Evolutionary conservation across 2,113 vertebrate genomes (phyloP).

Genomic region (Natator depressus): DNA sequence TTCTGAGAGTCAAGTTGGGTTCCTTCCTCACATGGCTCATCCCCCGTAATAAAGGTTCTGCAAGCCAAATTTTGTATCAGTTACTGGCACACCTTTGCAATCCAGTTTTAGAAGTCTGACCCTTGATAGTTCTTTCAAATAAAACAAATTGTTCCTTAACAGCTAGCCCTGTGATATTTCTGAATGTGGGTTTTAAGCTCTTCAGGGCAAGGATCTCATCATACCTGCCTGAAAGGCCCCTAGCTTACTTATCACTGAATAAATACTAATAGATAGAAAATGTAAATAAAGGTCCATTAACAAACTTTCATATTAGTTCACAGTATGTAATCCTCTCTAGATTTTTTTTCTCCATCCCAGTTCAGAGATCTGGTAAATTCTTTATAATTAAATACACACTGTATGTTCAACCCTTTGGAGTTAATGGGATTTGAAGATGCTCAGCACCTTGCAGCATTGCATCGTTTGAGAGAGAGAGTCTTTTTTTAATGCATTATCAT

Average conservation of each 20-base stretch:
- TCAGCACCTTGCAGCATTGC: not conserved
- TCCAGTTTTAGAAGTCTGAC: not conserved
- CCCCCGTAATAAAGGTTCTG: conserved; percentile 21
- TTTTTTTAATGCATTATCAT: not conserved
- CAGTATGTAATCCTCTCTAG: not conserved
- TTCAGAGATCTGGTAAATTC: not conserved
- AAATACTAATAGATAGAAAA: not conserved
- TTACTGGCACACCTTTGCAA: not conserved
- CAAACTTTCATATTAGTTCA: not conserved
- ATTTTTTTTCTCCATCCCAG: not conserved
- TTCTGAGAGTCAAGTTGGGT: not conserved
- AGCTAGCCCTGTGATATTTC: not conserved
- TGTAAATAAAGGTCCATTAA: not conserved
- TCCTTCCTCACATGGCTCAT: not conserved
- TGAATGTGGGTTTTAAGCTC: not conserved
- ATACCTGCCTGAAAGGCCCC: not conserved
- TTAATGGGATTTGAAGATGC: not conserved
- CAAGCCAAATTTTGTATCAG: not conserved
- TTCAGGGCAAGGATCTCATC: not conserved
- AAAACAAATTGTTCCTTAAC: not conserved
- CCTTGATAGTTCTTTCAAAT: conserved; percentile 6
- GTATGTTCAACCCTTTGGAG: not conserved
- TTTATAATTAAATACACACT: not conserved
- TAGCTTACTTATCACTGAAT: not conserved
- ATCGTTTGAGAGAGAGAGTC: not conserved